These are phyloP conservation scores for Polymixis flavicincta DNA, from an alignment of 2,888 invertebrate species.

Conservation along the genomic window DNA sequence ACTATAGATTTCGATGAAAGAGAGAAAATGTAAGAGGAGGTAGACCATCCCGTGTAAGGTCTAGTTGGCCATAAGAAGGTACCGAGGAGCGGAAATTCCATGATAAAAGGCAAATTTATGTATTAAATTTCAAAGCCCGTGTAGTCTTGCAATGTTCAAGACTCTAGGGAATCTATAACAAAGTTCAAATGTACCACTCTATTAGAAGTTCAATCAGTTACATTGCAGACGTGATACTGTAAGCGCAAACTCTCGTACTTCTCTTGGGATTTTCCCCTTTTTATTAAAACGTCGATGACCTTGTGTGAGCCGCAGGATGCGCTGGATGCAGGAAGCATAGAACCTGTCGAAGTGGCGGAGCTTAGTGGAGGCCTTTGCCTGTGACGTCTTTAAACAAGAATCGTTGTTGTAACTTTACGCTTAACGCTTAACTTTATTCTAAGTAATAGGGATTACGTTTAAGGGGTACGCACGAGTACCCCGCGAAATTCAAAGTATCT, in stretches of 20 bases:
- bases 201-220: slow-evolving; percentile 48
- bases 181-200: slow-evolving; percentile 37
- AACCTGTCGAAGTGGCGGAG: too few species aligned
- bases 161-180: slow-evolving; percentile 26
- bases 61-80: neutral
- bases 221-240: slow-evolving; percentile 35
- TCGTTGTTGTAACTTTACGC: too few species aligned
- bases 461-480: too few species aligned
- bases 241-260: slow-evolving; percentile 15
- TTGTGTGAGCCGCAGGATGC: too few species aligned
- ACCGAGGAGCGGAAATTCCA: neutral
- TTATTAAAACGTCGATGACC: too few species aligned
- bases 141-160: slow-evolving; percentile 25
- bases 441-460: too few species aligned
- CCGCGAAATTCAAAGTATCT: too few species aligned
- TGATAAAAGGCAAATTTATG: neutral
- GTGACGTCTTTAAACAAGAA: too few species aligned
- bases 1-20: neutral
- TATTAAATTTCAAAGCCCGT: slow-evolving; percentile 7
- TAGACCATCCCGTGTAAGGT: neutral
- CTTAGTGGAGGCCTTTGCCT: too few species aligned
- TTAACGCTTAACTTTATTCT: too few species aligned
- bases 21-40: neutral
- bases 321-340: too few species aligned
- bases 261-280: slow-evolving; percentile 9